These are phyloP conservation scores for Fukomys damarensis DNA, from an alignment of 2,113 vertebrate species.

Conservation along the genomic window DNA sequence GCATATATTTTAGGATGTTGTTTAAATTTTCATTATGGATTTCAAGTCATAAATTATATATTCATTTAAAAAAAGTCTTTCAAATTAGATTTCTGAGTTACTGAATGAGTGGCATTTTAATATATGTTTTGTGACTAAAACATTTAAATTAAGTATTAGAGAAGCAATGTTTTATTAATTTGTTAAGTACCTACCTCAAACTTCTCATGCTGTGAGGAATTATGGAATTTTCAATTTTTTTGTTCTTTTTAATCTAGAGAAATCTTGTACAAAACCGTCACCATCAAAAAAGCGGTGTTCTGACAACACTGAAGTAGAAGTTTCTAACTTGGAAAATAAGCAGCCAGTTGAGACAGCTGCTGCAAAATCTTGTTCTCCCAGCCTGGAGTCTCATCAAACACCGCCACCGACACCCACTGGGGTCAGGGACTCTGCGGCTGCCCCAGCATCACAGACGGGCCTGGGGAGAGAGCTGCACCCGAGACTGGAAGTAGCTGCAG, in stretches of 20 bases:
- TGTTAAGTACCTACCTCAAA: background rate
- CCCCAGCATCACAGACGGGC: background rate
- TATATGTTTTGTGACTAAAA: background rate
- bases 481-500: slow-evolving; percentile 60
- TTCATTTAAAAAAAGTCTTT: slow-evolving; percentile 38
- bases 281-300: slow-evolving; percentile 95
- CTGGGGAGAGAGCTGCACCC: slow-evolving; percentile 64
- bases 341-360: slow-evolving; percentile 79
- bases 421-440: background rate
- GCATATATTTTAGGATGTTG: background rate
- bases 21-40: background rate
- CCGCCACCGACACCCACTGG: slow-evolving; percentile 75
- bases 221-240: background rate
- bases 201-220: background rate
- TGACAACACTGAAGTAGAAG: slow-evolving; percentile 81
- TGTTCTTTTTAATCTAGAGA: slow-evolving; percentile 80
- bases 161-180: slow-evolving; percentile 31
- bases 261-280: slow-evolving; percentile 91
- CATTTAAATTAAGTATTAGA: slow-evolving; percentile 12
- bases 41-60: slow-evolving; percentile 41
- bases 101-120: slow-evolving; percentile 29
- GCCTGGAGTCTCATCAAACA: slow-evolving; percentile 70
- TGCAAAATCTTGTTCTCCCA: slow-evolving; percentile 14
- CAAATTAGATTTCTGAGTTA: slow-evolving; percentile 18
- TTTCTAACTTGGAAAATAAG: slow-evolving; percentile 87